Percentiles rank a stretch among this genome's conserved stretches.
phyloP scores from a whole-genome alignment of 2,797 vertebrate genomes.

The Coilia nasus region DNA sequence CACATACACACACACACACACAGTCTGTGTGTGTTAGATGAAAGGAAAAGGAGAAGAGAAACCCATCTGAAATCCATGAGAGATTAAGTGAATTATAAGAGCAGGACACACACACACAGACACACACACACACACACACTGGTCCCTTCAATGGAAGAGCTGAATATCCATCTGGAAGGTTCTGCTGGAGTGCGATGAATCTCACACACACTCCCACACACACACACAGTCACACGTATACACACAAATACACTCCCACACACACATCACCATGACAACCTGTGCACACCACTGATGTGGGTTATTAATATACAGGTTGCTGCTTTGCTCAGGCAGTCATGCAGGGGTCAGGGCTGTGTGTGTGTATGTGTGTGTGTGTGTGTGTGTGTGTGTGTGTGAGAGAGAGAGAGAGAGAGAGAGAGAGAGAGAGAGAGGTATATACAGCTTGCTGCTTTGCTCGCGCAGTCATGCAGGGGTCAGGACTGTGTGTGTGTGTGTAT shows the following conservation, averaged over 20 bases:
- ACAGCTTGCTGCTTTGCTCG: not conserved
- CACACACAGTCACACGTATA: too few species aligned
- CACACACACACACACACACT: constrained; percentile 14
- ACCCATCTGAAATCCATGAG: not conserved
- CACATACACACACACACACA: too few species aligned
- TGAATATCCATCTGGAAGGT: not conserved
- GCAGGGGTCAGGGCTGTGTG: too few species aligned
- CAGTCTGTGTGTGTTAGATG: not conserved
- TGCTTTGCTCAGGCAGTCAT: too few species aligned
- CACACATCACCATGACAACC: not conserved
- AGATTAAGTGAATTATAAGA: constrained; percentile 22
- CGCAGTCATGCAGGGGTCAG: not conserved
- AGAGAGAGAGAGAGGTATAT: not conserved
- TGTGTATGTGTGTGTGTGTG: too few species aligned
- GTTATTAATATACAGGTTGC: constrained; percentile 7
- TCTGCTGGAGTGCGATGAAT: not conserved
- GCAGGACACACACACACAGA: not conserved
- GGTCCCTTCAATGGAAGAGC: not conserved
- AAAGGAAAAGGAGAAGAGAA: not conserved
- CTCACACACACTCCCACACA: too few species aligned
- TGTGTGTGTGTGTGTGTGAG: not conserved
- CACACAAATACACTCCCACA: not conserved
- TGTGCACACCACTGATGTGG: not conserved
- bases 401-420: constrained; percentile 16
- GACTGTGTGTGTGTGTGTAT: not conserved